Base-by-base conservation (phyloP, 30 jellyfish, hydroid and myxozoan species). In the Hydractinia echinata region DNA sequence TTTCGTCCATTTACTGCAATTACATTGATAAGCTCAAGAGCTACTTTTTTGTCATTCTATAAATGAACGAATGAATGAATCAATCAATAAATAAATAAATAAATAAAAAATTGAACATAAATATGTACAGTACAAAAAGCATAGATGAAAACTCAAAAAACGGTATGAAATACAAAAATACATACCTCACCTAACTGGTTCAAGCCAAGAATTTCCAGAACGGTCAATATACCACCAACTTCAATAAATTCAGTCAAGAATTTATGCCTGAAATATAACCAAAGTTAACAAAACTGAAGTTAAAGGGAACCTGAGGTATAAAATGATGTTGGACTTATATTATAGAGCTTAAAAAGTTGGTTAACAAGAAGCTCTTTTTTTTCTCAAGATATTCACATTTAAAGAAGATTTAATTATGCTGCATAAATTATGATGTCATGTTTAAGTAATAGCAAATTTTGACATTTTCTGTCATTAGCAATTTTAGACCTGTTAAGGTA, bases 201-300 rank as follows among this genome's bases (percentile, higher is more conserved):
- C 53, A 84, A 61, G 15, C 97, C 97, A 73, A 89, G 92, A 21
- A 89, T 89, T 71, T 89, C 97, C 30, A 89, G 81, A 4, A 76
- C 58, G 53, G 97, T 89, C 48, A 82, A 70, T 55, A 89, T 84
- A 66, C 97, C 97, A 14, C 97, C 97, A 81, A 84, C 95, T 61
- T 89, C 95, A 10, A 89, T 82, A 72, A 89, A 89, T 76, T 89
- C 97, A 3, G 92, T 87, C 66, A 89, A 58, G 60, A 79, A 89
- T 48, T 81, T 89, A 67, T 89, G 97, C 81, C 97, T 89, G 72
- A 19, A 67, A 30, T 51, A 79, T 30, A 30, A 64, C 39, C 19
- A 51, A 64, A 64, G 39, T n/a, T 64, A 64, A 13, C 4, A 64
- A 64, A 58, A 11, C 74, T 10, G 2, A 13, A 30, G 44, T 30